Conservation (phyloP, 2,797 vertebrate species). For the Decapterus maruadsi region DNA sequence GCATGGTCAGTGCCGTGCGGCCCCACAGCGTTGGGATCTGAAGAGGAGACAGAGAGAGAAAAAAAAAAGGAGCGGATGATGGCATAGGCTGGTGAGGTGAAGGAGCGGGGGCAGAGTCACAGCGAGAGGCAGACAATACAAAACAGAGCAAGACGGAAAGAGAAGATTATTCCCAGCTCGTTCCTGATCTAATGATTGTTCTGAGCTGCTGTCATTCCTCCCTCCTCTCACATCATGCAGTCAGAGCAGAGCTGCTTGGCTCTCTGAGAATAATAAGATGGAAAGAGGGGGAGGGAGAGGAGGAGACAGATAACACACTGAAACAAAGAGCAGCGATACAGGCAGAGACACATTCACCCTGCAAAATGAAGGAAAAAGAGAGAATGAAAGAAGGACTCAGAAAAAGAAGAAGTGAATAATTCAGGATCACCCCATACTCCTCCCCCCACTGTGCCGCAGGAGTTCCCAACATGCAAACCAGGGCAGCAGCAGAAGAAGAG, state of each 20-base stretch:
- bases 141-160: constrained; percentile 57
- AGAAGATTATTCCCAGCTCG: constrained; percentile 67
- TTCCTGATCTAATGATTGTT: constrained; percentile 70
- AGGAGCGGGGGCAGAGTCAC: constrained; percentile 36
- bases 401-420: constrained; percentile 71
- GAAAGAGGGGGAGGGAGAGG: constrained; percentile 32
- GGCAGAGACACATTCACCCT: constrained; percentile 60
- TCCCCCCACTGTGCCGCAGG: constrained; percentile 49
- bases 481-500: constrained; percentile 41
- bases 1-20: constrained; percentile 95
- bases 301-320: constrained; percentile 58
- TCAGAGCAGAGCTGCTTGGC: constrained; percentile 56
- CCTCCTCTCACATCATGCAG: constrained; percentile 64
- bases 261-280: constrained; percentile 72
- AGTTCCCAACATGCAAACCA: constrained; percentile 77
- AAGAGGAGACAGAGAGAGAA: constrained; percentile 50
- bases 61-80: constrained; percentile 56
- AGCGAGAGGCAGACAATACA: constrained; percentile 42
- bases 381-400: constrained; percentile 61
- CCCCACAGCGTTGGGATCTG: constrained; percentile 95
- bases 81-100: constrained; percentile 42
- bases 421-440: constrained; percentile 48
- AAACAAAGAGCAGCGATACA: constrained; percentile 55
- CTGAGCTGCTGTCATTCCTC: constrained; percentile 68
- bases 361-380: constrained; percentile 71